Evolutionary conservation across 2,113 vertebrate species (phyloP).

Genomic region (Hippocampus mohnikei): DNA sequence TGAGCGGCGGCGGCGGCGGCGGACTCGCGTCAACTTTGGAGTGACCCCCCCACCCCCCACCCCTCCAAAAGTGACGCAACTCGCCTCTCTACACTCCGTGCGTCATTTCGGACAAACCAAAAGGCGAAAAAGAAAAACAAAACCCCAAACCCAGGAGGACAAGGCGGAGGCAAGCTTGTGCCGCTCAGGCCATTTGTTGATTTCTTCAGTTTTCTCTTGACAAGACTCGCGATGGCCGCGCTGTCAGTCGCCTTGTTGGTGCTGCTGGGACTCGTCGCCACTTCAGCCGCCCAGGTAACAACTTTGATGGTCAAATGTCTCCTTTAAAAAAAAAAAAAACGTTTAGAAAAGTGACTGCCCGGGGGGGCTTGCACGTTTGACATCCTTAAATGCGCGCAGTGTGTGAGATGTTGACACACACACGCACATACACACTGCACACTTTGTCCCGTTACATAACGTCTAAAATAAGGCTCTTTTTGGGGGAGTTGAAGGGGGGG

Average conservation of each 20-base stretch:
- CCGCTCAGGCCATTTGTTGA: conserved; percentile 33
- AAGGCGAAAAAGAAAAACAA: neutral
- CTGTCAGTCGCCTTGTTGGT: conserved; percentile 79
- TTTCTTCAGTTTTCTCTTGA: conserved; percentile 1
- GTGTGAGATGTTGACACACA: conserved; percentile 37
- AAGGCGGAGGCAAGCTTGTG: conserved; percentile 23
- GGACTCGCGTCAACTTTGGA: conserved; percentile 41
- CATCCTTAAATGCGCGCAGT: conserved; percentile 21
- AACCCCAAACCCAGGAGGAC: neutral
- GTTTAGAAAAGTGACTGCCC: neutral
- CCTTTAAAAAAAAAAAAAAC: too few relatives aligned
- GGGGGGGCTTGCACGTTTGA: neutral
- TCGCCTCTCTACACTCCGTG: conserved; percentile 27
- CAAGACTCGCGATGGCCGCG: conserved; percentile 81
- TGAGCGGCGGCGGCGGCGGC: conserved; percentile 57
- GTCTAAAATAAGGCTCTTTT: conserved; percentile 30
- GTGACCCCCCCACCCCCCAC: conserved; percentile 19
- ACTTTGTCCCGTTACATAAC: conserved; percentile 45
- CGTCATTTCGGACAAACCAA: neutral
- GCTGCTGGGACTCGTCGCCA: conserved; percentile 74
- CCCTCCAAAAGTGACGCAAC: conserved; percentile 64
- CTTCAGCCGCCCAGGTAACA: conserved; percentile 84
- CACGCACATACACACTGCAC: conserved; percentile 27
- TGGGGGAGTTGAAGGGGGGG: neutral
- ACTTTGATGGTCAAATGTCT: neutral